These are phyloP conservation scores for Dicrostonyx torquatus DNA, from an alignment of 2,797 vertebrate species.

Conservation along the genomic window DNA sequence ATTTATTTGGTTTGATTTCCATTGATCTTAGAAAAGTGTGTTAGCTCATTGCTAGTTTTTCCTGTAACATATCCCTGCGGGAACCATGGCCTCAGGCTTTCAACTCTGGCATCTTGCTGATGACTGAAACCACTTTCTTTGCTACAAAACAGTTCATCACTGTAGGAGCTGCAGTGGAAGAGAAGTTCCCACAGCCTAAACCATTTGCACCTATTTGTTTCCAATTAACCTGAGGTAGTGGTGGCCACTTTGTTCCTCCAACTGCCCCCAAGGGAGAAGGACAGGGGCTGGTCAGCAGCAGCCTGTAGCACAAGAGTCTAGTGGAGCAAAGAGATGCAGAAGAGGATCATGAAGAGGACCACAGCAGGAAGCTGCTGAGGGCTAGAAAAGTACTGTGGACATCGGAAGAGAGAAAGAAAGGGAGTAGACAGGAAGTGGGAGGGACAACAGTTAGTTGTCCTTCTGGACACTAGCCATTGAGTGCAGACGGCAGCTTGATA, in stretches of 20 bases:
- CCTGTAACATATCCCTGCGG: background rate
- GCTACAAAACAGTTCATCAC: background rate
- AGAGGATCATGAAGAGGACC: no score
- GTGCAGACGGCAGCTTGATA: background rate
- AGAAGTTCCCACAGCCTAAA: background rate
- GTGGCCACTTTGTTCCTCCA: background rate
- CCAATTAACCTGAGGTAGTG: background rate
- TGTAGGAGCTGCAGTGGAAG: background rate
- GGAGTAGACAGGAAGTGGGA: background rate
- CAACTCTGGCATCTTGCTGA: background rate
- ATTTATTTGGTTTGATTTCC: background rate
- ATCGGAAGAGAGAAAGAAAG: background rate
- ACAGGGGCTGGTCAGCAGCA: background rate
- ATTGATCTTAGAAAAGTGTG: background rate
- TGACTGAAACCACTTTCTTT: background rate
- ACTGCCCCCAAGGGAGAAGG: no score
- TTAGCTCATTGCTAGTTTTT: background rate
- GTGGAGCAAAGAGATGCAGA: background rate
- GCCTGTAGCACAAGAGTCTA: background rate
- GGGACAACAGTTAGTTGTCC: background rate
- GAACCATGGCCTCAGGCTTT: background rate
- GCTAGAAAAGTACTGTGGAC: background rate
- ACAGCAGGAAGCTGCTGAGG: background rate
- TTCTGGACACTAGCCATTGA: background rate
- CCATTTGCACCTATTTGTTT: background rate